phyloP scores from a whole-genome alignment of 2,888 invertebrate species.

The Brachyopa scutellaris region DNA sequence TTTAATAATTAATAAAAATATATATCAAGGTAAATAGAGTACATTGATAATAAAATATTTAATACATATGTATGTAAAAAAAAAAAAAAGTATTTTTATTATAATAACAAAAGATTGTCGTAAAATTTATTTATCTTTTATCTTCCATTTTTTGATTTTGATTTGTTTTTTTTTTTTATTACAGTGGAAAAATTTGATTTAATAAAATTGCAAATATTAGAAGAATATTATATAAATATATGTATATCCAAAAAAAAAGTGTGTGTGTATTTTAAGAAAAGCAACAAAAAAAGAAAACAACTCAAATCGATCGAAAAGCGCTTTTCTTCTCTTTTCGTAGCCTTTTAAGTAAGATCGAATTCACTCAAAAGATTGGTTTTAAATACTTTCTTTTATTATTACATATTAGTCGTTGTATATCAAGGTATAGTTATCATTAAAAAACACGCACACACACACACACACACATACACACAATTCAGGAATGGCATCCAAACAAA shows the following conservation, averaged over 20 bases:
- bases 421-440: no score
- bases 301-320: slow-evolving; percentile 4
- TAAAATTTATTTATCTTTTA: slow-evolving; percentile 39
- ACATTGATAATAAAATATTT: no score
- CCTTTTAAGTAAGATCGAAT: neutral
- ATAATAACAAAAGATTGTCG: slow-evolving; percentile 17
- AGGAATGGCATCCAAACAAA: neutral
- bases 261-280: neutral
- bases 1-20: slow-evolving; percentile 44
- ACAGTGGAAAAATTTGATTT: neutral
- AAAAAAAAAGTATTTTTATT: neutral
- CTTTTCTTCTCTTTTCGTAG: neutral
- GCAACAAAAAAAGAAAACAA: slow-evolving; percentile 24
- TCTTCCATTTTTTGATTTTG: slow-evolving; percentile 38
- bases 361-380: neutral
- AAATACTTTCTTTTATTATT: no score
- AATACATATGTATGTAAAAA: slow-evolving; percentile 11
- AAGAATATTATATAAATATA: neutral
- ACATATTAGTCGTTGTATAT: no score
- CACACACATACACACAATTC: no score
- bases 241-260: neutral
- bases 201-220: no score
- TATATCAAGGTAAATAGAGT: slow-evolving; percentile 32
- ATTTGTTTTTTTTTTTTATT: slow-evolving; percentile 24
- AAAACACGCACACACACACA: no score